Conservation (phyloP, 37 sponge, comb jelly and placozoan species). For the Cladorhizidae sp. region DNA sequence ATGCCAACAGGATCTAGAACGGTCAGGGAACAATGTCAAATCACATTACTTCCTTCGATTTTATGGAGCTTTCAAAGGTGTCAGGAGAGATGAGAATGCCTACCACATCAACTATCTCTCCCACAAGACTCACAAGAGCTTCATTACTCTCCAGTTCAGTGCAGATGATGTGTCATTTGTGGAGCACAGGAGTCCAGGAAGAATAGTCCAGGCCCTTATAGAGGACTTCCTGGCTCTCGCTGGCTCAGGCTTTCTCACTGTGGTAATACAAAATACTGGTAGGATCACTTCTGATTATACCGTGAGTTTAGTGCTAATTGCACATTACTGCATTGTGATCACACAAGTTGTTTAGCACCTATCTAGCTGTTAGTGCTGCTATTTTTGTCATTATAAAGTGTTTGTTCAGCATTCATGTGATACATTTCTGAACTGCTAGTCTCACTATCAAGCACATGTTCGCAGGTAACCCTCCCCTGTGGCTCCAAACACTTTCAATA, state of each 20-base stretch:
- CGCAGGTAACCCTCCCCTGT: no score
- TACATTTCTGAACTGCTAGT: no score
- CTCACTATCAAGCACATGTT: no score
- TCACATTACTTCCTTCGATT: slow-evolving; percentile 72
- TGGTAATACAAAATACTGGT: slow-evolving; percentile 77
- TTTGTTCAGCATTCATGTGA: no score
- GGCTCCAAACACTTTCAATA: no score
- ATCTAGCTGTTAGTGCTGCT: background rate
- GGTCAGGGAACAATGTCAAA: background rate
- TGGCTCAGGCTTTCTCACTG: slow-evolving; percentile 62
- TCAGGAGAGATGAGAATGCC: background rate
- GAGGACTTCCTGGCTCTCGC: slow-evolving; percentile 75
- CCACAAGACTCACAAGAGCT: slow-evolving; percentile 64
- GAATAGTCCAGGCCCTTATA: slow-evolving; percentile 77
- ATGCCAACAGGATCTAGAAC: background rate
- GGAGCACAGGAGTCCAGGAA: slow-evolving; percentile 74
- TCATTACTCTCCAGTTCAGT: slow-evolving; percentile 73
- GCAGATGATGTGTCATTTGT: slow-evolving; percentile 78
- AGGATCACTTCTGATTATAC: slow-evolving; percentile 64
- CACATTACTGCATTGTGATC: background rate
- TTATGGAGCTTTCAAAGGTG: slow-evolving; percentile 79
- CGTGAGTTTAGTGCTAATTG: slow-evolving; percentile 39
- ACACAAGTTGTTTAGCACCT: no score
- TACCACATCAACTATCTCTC: slow-evolving; percentile 53
- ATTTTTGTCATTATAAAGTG: background rate